phyloP scores from a whole-genome alignment of 2,888 invertebrate genomes.

The Cheilosia variabilis region DNA sequence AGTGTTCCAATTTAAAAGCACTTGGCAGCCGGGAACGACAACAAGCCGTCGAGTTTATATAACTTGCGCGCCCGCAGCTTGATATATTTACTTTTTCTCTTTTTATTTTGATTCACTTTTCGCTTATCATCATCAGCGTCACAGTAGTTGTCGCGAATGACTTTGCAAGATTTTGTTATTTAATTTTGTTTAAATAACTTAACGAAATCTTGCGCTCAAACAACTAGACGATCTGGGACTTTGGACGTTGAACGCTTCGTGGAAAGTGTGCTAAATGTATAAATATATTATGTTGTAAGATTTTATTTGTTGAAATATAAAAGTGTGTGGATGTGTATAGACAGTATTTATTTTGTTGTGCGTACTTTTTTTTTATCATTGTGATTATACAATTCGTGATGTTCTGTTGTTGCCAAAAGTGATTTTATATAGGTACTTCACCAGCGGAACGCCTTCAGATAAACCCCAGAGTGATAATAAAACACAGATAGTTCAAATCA shows the following conservation, averaged over 20 bases:
- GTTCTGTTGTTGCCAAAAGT: too few species aligned
- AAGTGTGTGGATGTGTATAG: background rate
- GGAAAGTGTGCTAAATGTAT: slow-evolving; percentile 18
- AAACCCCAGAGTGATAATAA: too few species aligned
- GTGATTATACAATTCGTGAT: too few species aligned
- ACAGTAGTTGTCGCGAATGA: slow-evolving; percentile 10
- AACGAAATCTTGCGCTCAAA: background rate
- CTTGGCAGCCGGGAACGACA: background rate
- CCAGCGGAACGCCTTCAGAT: too few species aligned
- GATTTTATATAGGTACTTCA: too few species aligned
- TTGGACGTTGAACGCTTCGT: slow-evolving; percentile 51
- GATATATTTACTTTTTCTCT: slow-evolving; percentile 35
- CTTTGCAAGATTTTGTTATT: slow-evolving; percentile 17
- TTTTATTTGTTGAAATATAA: background rate
- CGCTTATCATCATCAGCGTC: slow-evolving; percentile 30
- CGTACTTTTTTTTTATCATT: too few species aligned
- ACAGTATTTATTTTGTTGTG: background rate
- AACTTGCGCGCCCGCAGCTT: slow-evolving; percentile 27
- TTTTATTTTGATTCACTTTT: slow-evolving; percentile 43
- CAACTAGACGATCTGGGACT: slow-evolving; percentile 35
- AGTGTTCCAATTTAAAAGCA: background rate
- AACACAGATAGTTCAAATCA: too few species aligned
- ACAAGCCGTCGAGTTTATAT: slow-evolving; percentile 35
- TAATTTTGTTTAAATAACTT: slow-evolving; percentile 12
- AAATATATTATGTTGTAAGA: background rate